Conservation (phyloP, 2,888 invertebrate species). For the Drosophila paramelanica region DNA sequence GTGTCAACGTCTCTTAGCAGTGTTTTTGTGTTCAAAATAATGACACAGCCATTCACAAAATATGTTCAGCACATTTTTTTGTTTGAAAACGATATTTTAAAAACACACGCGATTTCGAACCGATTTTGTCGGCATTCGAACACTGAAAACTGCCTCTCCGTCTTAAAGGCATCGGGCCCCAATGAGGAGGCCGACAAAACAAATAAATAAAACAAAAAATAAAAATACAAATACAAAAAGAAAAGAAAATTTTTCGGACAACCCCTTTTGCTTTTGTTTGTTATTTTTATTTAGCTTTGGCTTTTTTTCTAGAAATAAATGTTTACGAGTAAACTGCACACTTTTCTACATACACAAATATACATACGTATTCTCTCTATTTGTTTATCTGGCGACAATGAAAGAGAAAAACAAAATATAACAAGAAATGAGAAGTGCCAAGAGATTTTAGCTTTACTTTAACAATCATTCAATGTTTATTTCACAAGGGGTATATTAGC, state of each 20-base stretch:
- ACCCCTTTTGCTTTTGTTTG: constrained; percentile 12
- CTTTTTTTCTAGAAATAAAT: constrained; percentile 23
- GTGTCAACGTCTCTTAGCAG: not conserved
- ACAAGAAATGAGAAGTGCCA: not conserved
- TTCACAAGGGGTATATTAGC: too few species aligned
- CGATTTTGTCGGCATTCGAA: constrained; percentile 15
- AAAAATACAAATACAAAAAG: constrained; percentile 5
- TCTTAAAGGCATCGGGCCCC: constrained; percentile 29
- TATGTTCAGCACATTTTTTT: constrained; percentile 6
- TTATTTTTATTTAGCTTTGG: constrained; percentile 20
- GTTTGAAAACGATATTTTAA: constrained; percentile 4
- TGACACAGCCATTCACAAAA: constrained; percentile 12
- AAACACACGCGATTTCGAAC: constrained; percentile 20
- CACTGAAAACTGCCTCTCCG: constrained; percentile 32
- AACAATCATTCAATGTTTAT: not conserved
- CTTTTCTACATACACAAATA: not conserved
- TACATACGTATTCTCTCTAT: not conserved
- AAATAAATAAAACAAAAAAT: not conserved
- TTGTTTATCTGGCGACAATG: constrained; percentile 20
- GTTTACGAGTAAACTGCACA: constrained; percentile 5
- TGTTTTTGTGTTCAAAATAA: constrained; percentile 1
- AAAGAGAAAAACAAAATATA: constrained; percentile 3
- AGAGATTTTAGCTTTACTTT: not conserved
- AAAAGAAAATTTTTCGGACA: constrained; percentile 7
- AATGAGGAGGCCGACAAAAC: constrained; percentile 14